phyloP scores from a whole-genome alignment of 2,113 vertebrate species.

The Oryzias woworae region DNA sequence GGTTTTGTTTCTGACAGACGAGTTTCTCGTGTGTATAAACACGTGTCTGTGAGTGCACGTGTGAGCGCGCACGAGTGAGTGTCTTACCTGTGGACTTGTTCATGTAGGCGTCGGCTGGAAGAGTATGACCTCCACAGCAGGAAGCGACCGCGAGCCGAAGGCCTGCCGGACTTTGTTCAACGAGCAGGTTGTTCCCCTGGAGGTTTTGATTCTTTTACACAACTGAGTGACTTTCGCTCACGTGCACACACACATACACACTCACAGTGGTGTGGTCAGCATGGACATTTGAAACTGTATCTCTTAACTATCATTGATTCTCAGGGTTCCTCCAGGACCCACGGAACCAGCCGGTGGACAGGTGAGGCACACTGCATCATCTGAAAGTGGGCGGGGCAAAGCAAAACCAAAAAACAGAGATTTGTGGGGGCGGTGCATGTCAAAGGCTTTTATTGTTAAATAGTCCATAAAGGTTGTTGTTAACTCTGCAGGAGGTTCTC shows the following conservation, averaged over 20 bases:
- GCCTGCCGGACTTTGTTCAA: conserved; percentile 94
- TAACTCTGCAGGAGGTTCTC: conserved; percentile 90
- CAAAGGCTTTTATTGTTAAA: not conserved
- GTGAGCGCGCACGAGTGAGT: conserved; percentile 21
- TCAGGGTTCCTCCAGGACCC: conserved; percentile 97
- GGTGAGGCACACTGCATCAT: conserved; percentile 77
- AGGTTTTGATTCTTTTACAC: not conserved
- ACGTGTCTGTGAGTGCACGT: not conserved
- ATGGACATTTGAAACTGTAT: not conserved
- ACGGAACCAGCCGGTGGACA: conserved; percentile 93
- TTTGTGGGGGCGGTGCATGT: not conserved
- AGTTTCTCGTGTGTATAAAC: too few relatives aligned
- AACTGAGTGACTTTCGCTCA: not conserved
- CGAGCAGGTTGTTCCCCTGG: conserved; percentile 82
- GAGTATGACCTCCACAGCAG: conserved; percentile 98
- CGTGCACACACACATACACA: not conserved
- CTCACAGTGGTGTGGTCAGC: not conserved
- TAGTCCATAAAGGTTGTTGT: conserved; percentile 41
- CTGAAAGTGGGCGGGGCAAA: not conserved
- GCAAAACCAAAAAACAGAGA: not conserved
- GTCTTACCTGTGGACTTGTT: conserved; percentile 84
- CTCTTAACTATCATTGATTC: conserved; percentile 35
- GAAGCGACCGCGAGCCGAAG: conserved; percentile 96
- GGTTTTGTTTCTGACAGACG: too few relatives aligned
- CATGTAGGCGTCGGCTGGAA: conserved; percentile 96